Conservation (phyloP, 2,888 invertebrate species). For the Sarcophaga variegata region DNA sequence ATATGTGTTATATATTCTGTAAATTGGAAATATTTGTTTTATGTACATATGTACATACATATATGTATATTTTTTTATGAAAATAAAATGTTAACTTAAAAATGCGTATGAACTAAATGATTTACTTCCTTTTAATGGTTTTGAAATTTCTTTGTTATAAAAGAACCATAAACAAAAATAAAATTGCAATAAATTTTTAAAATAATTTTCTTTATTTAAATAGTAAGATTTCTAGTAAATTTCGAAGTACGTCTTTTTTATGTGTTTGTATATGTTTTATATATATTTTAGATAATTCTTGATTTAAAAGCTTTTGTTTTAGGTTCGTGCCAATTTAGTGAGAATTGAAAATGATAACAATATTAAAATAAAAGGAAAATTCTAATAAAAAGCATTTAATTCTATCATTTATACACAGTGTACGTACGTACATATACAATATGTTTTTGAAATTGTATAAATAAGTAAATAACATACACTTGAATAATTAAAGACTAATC, state of each 20-base stretch:
- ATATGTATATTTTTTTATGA: too few species aligned
- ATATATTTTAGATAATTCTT: constrained; percentile 4
- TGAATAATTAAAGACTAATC: constrained; percentile 27
- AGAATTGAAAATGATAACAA: constrained; percentile 1
- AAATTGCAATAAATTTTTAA: constrained; percentile 35
- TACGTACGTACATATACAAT: neutral
- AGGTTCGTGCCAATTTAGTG: constrained; percentile 4
- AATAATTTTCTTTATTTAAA: constrained; percentile 56
- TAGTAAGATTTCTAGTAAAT: constrained; percentile 43
- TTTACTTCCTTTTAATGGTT: too few species aligned
- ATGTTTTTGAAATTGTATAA: neutral
- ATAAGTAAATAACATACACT: constrained; percentile 8
- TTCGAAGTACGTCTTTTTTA: constrained; percentile 56
- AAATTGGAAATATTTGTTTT: neutral
- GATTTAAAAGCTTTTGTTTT: neutral
- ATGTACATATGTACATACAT: neutral
- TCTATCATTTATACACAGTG: neutral
- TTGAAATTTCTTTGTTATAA: neutral
- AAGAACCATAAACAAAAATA: neutral
- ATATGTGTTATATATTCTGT: neutral
- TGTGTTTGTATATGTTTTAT: constrained; percentile 30
- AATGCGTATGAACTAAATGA: too few species aligned
- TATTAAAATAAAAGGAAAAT: constrained; percentile 11
- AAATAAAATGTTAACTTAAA: too few species aligned
- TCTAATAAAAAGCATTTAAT: constrained; percentile 27